These are phyloP conservation scores for Gephyroberyx darwinii DNA, from an alignment of 2,797 vertebrate species.

Conservation along the genomic window DNA sequence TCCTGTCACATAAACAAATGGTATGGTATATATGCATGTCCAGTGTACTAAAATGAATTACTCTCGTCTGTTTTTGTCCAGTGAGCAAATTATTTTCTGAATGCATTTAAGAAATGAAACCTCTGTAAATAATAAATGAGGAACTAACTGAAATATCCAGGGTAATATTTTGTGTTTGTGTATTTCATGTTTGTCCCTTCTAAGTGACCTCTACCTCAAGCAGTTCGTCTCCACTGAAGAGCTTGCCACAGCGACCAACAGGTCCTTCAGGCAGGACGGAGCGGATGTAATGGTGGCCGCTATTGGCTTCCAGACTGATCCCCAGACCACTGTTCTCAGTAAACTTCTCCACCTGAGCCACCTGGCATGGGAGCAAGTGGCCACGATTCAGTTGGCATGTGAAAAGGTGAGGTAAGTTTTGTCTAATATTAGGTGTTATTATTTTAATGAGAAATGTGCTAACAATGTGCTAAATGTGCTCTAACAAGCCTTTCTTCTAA, in stretches of 20 bases:
- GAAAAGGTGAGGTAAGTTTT: not conserved
- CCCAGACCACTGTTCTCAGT: slow-evolving; percentile 95
- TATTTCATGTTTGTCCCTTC: not conserved
- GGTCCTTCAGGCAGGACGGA: slow-evolving; percentile 96
- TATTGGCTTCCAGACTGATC: slow-evolving; percentile 92
- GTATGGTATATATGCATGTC: not conserved
- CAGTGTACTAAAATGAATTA: not conserved
- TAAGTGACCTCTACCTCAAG: slow-evolving; percentile 85
- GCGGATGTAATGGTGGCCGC: slow-evolving; percentile 94
- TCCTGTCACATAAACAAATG: not conserved
- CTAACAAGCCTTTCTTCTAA: not conserved
- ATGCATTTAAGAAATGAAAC: too few relatives aligned
- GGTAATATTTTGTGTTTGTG: not conserved
- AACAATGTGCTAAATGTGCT: too few relatives aligned
- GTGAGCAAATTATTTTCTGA: not conserved
- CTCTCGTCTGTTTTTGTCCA: not conserved
- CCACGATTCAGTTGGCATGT: not conserved
- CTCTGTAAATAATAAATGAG: slow-evolving; percentile 1
- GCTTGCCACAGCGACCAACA: slow-evolving; percentile 89
- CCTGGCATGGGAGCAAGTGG: slow-evolving; percentile 74
- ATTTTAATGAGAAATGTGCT: not conserved
- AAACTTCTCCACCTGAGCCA: slow-evolving; percentile 93
- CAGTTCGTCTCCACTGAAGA: slow-evolving; percentile 95
- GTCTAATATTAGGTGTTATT: not conserved
- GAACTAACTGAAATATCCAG: not conserved